Conservation (phyloP, 2,113 vertebrate genomes). For the Cynoglossus semilaevis region DNA sequence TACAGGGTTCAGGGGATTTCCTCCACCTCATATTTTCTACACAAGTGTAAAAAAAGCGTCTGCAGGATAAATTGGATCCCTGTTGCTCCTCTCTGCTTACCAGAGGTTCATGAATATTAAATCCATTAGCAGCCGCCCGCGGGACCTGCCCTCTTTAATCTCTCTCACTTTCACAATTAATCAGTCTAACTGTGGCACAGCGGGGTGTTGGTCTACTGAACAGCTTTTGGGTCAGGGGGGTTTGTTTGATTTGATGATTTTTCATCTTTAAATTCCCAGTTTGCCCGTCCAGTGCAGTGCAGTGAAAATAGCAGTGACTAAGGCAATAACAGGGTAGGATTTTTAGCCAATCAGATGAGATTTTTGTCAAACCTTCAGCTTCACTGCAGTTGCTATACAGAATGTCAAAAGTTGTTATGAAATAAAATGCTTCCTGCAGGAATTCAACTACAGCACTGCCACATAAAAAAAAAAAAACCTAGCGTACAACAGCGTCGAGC, state of each 20-base stretch:
- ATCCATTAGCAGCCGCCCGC: constrained; percentile 57
- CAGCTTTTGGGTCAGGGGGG: constrained; percentile 18
- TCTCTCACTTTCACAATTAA: constrained; percentile 69
- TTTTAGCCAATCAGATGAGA: too few species aligned
- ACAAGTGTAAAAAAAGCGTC: constrained; percentile 24
- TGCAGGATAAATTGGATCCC: constrained; percentile 62
- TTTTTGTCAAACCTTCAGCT: too few species aligned
- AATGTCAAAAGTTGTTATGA: too few species aligned
- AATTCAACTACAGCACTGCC: too few species aligned
- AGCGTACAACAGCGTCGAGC: too few species aligned
- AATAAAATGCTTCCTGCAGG: too few species aligned
- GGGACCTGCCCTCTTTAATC: constrained; percentile 67
- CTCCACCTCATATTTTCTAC: constrained; percentile 35
- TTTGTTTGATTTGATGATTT: constrained; percentile 50
- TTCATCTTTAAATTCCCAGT: constrained; percentile 28
- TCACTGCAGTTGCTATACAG: too few species aligned
- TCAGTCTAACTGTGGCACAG: constrained; percentile 65
- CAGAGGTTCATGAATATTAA: constrained; percentile 68
- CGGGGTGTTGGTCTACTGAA: constrained; percentile 45
- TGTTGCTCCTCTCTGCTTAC: constrained; percentile 47
- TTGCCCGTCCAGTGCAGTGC: constrained; percentile 1
- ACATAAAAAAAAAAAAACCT: too few species aligned
- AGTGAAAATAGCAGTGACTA: not conserved
- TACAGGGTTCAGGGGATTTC: constrained; percentile 7
- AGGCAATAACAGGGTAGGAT: not conserved